phyloP scores from a whole-genome alignment of 2,888 invertebrate genomes.

The Lasioglossum vierecki region DNA sequence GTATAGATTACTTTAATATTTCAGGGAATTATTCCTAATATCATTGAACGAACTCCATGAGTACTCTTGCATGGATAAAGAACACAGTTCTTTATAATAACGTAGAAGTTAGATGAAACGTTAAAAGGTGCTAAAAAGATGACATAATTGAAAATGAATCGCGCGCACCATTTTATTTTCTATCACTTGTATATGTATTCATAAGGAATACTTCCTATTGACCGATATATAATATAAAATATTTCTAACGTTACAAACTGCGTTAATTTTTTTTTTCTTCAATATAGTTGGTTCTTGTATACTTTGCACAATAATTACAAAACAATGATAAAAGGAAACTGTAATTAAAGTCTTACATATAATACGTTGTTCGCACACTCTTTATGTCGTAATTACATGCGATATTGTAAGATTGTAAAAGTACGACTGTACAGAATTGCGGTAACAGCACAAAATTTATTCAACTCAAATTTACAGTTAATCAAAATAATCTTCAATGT shows the following conservation, averaged over 20 bases:
- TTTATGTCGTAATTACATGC: neutral
- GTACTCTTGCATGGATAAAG: constrained; percentile 8
- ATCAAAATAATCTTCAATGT: constrained; percentile 99
- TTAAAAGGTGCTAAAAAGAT: neutral
- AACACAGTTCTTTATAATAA: constrained; percentile 19
- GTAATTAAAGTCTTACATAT: constrained; percentile 3
- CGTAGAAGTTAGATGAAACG: neutral
- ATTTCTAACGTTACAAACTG: constrained; percentile 2
- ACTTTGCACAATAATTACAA: constrained; percentile 17
- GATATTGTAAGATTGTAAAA: neutral
- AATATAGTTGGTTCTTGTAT: constrained; percentile 17
- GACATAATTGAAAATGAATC: neutral
- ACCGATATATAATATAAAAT: constrained; percentile 6
- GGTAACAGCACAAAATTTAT: neutral
- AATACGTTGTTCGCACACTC: neutral
- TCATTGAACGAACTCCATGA: neutral
- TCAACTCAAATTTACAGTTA: constrained; percentile 81
- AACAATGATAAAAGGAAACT: constrained; percentile 10
- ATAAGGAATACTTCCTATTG: neutral
- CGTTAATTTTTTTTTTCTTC: neutral
- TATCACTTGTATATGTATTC: neutral
- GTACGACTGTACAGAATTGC: neutral
- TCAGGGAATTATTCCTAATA: constrained; percentile 1
- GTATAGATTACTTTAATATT: neutral
- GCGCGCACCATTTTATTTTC: constrained; percentile 18